phyloP scores from a whole-genome alignment of 2,888 invertebrate species.

The Drosophila flavopinicola region DNA sequence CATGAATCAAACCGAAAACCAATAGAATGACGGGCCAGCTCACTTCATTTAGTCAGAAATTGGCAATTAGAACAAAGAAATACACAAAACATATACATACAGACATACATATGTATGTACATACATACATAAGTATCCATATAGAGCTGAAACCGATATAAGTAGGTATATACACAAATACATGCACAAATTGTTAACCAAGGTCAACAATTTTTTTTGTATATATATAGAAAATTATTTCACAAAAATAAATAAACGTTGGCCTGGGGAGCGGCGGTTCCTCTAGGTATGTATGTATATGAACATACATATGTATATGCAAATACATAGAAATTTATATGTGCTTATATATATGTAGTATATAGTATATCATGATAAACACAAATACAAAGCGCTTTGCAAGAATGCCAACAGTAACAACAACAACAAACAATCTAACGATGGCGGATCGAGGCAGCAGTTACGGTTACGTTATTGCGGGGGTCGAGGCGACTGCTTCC shows the following conservation, averaged over 20 bases:
- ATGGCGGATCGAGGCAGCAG: conserved; percentile 56
- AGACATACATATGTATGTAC: background rate
- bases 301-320: background rate
- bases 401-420: conserved; percentile 35
- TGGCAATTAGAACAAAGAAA: conserved; percentile 73
- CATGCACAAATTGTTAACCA: conserved; percentile 65
- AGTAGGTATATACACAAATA: conserved; percentile 20
- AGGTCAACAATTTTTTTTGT: conserved; percentile 63
- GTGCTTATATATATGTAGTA: background rate
- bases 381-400: conserved; percentile 41
- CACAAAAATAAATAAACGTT: conserved; percentile 29
- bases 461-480: conserved; percentile 8
- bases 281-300: background rate
- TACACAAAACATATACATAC: conserved; percentile 16
- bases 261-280: conserved; percentile 11
- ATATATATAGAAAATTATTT: conserved; percentile 28
- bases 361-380: conserved; percentile 25
- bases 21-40: conserved; percentile 52
- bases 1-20: conserved; percentile 38
- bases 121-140: background rate
- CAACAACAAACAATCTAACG: conserved; percentile 35
- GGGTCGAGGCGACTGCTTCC: background rate
- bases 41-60: conserved; percentile 53
- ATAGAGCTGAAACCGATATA: conserved; percentile 18
- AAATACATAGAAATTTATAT: background rate